Base-by-base conservation (phyloP, 1,140 invertebrate species). In the Drosophila subobscura region DNA sequence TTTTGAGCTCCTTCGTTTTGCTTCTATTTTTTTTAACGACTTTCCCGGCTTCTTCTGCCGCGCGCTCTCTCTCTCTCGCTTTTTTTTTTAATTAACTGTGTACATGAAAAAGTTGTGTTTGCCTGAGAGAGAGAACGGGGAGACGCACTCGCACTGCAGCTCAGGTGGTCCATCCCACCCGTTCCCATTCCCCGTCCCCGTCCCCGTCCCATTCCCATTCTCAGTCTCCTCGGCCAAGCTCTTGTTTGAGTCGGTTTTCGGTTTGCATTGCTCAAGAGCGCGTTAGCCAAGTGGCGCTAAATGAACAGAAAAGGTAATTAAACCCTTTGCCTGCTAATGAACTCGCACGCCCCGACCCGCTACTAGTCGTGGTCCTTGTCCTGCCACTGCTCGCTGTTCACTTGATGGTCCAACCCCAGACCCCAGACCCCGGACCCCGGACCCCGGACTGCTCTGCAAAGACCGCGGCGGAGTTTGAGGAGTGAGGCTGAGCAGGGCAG, bases 291-390 rank as follows among this genome's bases (percentile, higher is more conserved):
- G 90, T 91, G 90, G 79, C 79, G 90, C 89, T 91, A 91, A 91
- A 91, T 91, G 90, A 91, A 90, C 89, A 83, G 86, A 90, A 86
- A 83, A 90, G 90, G 90, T 91, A 91, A 91, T 91, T 91, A 91
- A 91, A 91, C 77, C 83, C 89, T 88, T 90, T 90, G 83, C 77
- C 80, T 89, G 81, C 89, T 91, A 91, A 91, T 91, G 89, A 91
- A 90, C 89, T 89, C 74, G 75, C 67, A 59, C 55, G 45, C 53
- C 45, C 41, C 29, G 41, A 52, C 40, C 37, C 53, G 59, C 47
- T 25, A n/a, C 14, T 12, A 10, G 33, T 37, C 33, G 10, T 12
- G 4, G 33, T 37, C 33, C 33, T 10, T 33, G 29, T 8, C 29
- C 29, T 33, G 29, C 29, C 10, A 8, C 29, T 33, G 29, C 7